These are phyloP conservation scores for Dasyurus viverrinus DNA, from an alignment of 2,113 vertebrate genomes.

Conservation along the genomic window DNA sequence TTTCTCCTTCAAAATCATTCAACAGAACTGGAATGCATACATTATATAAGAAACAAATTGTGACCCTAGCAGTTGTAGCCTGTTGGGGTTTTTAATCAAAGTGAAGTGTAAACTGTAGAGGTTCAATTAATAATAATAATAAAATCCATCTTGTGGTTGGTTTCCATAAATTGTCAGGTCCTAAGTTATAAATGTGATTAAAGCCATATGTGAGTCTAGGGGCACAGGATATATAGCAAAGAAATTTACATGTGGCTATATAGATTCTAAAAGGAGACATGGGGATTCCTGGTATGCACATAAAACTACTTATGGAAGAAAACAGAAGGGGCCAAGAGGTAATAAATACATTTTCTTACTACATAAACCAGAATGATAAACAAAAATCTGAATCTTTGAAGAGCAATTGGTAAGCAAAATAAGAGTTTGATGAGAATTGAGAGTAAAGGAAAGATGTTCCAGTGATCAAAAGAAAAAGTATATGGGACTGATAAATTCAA, in stretches of 20 bases:
- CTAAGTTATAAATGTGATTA: constrained; percentile 53
- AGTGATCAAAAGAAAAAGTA: neutral
- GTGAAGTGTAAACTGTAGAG: constrained; percentile 64
- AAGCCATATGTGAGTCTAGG: constrained; percentile 57
- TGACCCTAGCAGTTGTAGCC: neutral
- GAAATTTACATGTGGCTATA: constrained; percentile 46
- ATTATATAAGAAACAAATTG: neutral
- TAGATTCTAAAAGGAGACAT: constrained; percentile 47
- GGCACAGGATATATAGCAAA: constrained; percentile 48
- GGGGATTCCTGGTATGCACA: constrained; percentile 60
- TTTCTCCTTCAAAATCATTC: constrained; percentile 1
- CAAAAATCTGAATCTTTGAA: constrained; percentile 52
- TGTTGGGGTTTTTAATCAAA: constrained; percentile 56
- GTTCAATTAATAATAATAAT: constrained; percentile 47
- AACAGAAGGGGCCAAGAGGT: constrained; percentile 35
- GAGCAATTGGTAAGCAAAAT: constrained; percentile 15
- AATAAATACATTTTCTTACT: constrained; percentile 65
- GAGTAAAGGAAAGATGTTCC: neutral
- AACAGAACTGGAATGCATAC: neutral
- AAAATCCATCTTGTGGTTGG: constrained; percentile 54
- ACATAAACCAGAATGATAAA: constrained; percentile 49
- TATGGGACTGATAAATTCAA: neutral
- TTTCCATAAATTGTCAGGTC: constrained; percentile 44
- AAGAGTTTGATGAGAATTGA: neutral
- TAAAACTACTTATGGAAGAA: constrained; percentile 54